Evolutionary conservation across 2,113 vertebrate species (phyloP).

Genomic region (Cryptotis parvus): DNA sequence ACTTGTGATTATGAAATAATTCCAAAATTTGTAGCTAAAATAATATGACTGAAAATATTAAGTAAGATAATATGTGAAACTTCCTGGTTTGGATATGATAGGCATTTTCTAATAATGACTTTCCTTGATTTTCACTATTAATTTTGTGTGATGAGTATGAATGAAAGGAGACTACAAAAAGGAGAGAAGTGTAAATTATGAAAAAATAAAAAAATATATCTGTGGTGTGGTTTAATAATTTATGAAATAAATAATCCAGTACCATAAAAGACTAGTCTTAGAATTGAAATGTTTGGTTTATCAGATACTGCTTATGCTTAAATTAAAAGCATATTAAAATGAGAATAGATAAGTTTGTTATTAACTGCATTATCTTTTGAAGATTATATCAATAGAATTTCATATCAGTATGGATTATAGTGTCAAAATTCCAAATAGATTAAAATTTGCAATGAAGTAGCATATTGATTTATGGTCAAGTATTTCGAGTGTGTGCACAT

Average conservation of each 20-base stretch:
- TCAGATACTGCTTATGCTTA: background rate
- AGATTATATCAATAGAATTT: background rate
- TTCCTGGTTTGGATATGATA: background rate
- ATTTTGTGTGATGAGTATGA: background rate
- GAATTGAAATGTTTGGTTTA: background rate
- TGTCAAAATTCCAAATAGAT: background rate
- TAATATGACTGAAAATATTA: background rate
- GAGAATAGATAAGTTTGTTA: background rate
- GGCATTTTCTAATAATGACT: background rate
- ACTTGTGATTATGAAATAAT: background rate
- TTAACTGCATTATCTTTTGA: background rate
- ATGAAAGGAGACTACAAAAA: background rate
- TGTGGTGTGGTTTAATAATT: background rate
- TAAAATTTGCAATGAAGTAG: background rate
- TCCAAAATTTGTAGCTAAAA: background rate
- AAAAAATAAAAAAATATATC: background rate
- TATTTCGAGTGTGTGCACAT: background rate
- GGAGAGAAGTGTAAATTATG: background rate
- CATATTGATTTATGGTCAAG: background rate
- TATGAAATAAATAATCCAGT: background rate
- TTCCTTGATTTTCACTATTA: background rate
- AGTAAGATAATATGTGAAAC: background rate
- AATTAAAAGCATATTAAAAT: background rate
- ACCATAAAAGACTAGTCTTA: background rate
- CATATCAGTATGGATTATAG: background rate